Conservation (phyloP, 2,113 vertebrate species). For the Bos javanicus region DNA sequence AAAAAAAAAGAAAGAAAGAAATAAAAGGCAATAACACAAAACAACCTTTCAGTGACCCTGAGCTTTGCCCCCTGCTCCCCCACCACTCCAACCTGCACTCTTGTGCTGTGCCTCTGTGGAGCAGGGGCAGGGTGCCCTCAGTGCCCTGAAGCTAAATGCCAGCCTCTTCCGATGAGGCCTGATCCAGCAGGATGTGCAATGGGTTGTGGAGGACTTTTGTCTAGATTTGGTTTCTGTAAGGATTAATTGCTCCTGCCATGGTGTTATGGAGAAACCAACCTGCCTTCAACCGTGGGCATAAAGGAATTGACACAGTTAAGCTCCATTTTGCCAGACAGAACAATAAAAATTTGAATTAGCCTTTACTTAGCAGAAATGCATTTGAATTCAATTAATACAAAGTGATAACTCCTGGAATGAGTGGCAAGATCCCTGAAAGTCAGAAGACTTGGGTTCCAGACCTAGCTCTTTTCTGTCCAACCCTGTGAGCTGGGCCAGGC, state of each 20-base stretch:
- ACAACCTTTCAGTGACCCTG: constrained; percentile 17
- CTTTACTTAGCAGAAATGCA: neutral
- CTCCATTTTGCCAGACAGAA: neutral
- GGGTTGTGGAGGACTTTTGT: neutral
- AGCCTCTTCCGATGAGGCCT: neutral
- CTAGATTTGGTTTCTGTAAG: constrained; percentile 42
- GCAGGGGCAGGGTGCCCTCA: neutral
- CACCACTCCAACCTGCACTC: neutral
- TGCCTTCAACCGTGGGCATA: neutral
- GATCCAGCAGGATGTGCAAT: neutral
- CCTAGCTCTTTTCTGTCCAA: neutral
- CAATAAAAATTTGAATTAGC: neutral
- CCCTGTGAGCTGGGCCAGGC: neutral
- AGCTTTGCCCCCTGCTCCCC: neutral
- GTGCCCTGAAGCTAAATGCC: neutral
- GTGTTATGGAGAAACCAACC: constrained; percentile 48
- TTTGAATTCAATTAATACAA: neutral
- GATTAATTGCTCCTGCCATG: neutral
- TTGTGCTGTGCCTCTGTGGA: neutral
- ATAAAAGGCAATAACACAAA: constrained; percentile 14
- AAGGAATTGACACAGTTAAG: neutral
- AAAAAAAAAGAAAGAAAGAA: neutral
- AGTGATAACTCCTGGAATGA: neutral
- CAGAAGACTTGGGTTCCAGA: neutral
- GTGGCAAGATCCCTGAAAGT: neutral